Base-by-base conservation (phyloP, 2,888 invertebrate genomes). In the Parnassius orleans region DNA sequence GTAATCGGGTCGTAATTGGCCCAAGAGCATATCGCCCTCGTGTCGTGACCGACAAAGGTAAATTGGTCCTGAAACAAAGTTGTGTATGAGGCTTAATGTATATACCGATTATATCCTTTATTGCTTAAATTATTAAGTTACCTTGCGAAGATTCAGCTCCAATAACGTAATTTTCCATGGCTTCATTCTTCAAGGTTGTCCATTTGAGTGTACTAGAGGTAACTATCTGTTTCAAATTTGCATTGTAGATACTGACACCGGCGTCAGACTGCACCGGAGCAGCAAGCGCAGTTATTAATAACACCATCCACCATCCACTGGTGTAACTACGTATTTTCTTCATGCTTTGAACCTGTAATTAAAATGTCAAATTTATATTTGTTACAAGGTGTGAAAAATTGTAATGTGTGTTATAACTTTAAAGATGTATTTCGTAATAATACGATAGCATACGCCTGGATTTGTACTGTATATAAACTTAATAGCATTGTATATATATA, bases 161-260 rank as follows among this genome's bases (percentile, higher is more conserved):
- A 51, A 94, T 88, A 33, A 96, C 95, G 57, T 95, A 95, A 72
- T 93, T 93, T 66, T 71, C 76, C 81, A 85, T 86, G 9, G 77
- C 77, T 72, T 89, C 87, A 72, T 81, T 84, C 67, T 81, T 86
- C 57, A 84, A 72, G 66, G 93, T 93, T 58, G 95, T 92, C 97
- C 97, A 97, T 76, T 93, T 93, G 58, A 97, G 90, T 0, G 96
- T 96, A 74, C 95, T 96, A 9, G 97, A 97, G 5, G 97, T 97
- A 60, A 96, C 92, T 61, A 95, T 92, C 82, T 96, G 96, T 65
- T 94, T 93, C 65, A 93, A 80, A 76, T 76, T 88, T 57, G 88
- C 78, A 68, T 88, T 89, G 72, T 81, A 87, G 11, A 92, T 73
- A 10, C 89, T 87, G 33, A 85, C 91, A 43, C 83, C 80, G 51